phyloP scores from a whole-genome alignment of 2,113 vertebrate genomes.

The Microtus oregoni region DNA sequence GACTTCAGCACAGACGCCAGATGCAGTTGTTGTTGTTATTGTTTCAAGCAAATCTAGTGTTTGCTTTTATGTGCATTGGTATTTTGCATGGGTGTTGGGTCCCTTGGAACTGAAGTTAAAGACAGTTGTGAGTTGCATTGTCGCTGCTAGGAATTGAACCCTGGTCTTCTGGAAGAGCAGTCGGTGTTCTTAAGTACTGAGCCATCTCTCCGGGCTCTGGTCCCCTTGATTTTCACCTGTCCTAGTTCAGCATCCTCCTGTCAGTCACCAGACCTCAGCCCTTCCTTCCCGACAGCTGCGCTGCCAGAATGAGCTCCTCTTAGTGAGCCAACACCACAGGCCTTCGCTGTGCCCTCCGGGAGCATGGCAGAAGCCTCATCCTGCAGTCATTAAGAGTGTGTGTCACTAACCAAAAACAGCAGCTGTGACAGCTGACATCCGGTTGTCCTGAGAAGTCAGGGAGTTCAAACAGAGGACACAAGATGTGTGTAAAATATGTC shows the following conservation, averaged over 20 bases:
- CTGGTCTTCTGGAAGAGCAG: background rate
- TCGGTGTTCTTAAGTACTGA: background rate
- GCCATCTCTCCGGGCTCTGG: background rate
- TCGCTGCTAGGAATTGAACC: background rate
- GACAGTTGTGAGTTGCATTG: background rate
- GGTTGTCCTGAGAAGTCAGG: background rate
- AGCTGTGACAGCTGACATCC: constrained; percentile 24
- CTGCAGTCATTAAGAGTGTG: background rate
- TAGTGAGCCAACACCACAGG: background rate
- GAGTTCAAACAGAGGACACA: background rate
- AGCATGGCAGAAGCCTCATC: constrained; percentile 29
- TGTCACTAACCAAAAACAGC: constrained; percentile 24
- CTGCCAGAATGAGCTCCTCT: background rate
- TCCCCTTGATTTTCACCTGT: constrained; percentile 23
- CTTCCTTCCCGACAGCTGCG: constrained; percentile 29
- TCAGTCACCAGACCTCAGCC: background rate
- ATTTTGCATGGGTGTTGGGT: background rate
- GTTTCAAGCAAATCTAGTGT: background rate
- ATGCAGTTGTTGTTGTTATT: background rate
- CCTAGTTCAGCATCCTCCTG: constrained; percentile 28
- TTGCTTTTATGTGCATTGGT: background rate
- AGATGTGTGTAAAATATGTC: background rate
- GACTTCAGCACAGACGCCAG: background rate
- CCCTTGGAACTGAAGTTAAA: background rate
- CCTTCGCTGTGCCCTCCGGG: background rate